Evolutionary conservation across 2,797 vertebrate genomes (phyloP), one percentile per base, ranked within the genome.

Genomic region (Melanotaenia parkinsoni): DNA sequence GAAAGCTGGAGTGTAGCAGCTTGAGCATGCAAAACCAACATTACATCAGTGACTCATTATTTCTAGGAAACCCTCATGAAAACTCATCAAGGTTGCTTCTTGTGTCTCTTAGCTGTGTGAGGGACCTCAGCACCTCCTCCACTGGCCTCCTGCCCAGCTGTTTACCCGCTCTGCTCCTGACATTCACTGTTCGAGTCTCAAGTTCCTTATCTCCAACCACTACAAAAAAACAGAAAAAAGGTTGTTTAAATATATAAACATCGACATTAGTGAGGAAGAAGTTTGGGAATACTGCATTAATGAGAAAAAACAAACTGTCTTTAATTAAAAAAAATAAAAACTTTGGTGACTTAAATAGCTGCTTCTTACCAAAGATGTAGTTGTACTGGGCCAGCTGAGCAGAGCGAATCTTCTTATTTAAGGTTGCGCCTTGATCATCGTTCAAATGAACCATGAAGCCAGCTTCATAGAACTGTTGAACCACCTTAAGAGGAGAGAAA

Each of bases 371-470:
- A 73, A 98, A 94, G 89, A 96, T 96, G 92, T 97, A 98, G 91
- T 98, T 99, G 93, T 97, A 98, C 81, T 96, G 96, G 35, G 94
- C 84, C 28, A 98, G 90, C 84, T 98, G 97, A 54, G 97, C 96
- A 1, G 91, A 92, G 65, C 96, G 95, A 69, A 98, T 95, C 88
- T 96, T 97, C 86, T 95, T 95, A 86, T 95, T 94, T 84, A 98
- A 94, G 72, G 96, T 97, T 3, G 94, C 67, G 11, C 95, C 91
- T 0, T 74, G 63, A 60, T 97, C 95, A 0, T 89, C 65, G 0
- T 95, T 95, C 35, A 96, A 47, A 56, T 97, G 95, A 0, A 86
- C 90, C 84, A 92, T 92, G 83, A 98, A 96, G 2, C 95, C 96
- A 1, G 86, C 92, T 38, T 93, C 86, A 70, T 51, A 88, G 63